A percentile compares a stretch with the other conserved stretches of the same genome.
Evolutionary conservation across 2,113 vertebrate genomes (phyloP).

Genomic region (Gallinago jamesoni): DNA sequence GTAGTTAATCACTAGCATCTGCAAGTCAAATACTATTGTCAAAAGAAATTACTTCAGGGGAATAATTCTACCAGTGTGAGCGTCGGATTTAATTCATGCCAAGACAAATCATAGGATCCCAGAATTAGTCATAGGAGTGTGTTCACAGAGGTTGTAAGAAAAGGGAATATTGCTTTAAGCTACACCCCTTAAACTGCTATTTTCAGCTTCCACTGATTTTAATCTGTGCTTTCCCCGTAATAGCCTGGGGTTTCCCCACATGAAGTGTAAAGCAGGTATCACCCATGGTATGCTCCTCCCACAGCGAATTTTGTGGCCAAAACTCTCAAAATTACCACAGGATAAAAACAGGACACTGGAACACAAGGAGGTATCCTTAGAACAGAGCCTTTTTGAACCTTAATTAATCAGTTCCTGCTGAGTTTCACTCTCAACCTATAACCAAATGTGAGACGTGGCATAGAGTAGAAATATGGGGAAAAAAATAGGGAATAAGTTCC

Average conservation of each 20-base stretch:
- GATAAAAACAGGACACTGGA: not conserved
- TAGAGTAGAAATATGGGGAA: not conserved
- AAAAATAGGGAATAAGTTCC: not conserved
- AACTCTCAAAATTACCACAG: not conserved
- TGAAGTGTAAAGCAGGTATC: not conserved
- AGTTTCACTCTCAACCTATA: not conserved
- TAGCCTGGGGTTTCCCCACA: not conserved
- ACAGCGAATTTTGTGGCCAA: not conserved
- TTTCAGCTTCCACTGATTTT: not conserved
- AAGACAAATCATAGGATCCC: constrained; percentile 16
- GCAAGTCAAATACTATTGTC: constrained; percentile 18
- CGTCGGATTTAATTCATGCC: constrained; percentile 11
- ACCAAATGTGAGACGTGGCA: not conserved
- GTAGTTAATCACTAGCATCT: not conserved
- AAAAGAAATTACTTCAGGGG: constrained; percentile 23
- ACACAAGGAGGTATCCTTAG: not conserved
- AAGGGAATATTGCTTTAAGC: not conserved
- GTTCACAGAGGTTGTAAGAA: not conserved
- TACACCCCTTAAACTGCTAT: not conserved
- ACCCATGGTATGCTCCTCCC: not conserved
- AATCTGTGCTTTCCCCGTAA: not conserved
- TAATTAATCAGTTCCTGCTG: not conserved
- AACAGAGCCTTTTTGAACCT: not conserved
- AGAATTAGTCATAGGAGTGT: constrained; percentile 7
- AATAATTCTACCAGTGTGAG: constrained; percentile 8